Evolutionary conservation across 1,140 invertebrate species (phyloP).

Genomic region (Leptopilina boulardi): DNA sequence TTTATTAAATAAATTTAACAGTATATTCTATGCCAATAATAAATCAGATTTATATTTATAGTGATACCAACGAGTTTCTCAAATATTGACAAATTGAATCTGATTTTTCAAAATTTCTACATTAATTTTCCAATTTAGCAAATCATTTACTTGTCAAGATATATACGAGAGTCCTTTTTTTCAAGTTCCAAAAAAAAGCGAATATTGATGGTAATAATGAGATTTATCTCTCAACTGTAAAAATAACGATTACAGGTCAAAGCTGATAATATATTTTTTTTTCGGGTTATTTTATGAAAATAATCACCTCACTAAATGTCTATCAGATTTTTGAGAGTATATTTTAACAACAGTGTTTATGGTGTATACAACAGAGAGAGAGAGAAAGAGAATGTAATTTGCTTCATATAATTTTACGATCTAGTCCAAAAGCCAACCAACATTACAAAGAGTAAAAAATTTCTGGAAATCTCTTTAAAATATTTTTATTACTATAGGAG

Average conservation of each 20-base stretch:
- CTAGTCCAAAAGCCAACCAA: not conserved
- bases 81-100: slow-evolving; percentile 36
- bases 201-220: too few species aligned
- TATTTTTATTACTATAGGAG: not conserved
- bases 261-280: too few species aligned
- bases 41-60: slow-evolving; percentile 73
- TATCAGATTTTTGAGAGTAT: not conserved
- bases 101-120: too few species aligned
- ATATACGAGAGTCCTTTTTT: too few species aligned
- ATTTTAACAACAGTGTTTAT: not conserved
- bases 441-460: not conserved
- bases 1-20: too few species aligned
- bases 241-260: too few species aligned
- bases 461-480: not conserved
- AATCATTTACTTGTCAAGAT: too few species aligned
- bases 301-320: slow-evolving; percentile 3
- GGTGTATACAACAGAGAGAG: not conserved
- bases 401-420: slow-evolving; percentile 6
- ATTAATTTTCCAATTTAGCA: too few species aligned
- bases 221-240: too few species aligned
- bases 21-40: slow-evolving; percentile 70
- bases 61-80: slow-evolving; percentile 51
- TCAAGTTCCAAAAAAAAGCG: too few species aligned
- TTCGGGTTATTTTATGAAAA: not conserved
- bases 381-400: not conserved